Percentiles rank a stretch among this genome's conserved stretches.
Evolutionary conservation across 2,888 invertebrate species (phyloP).

Genomic region (Rhyacophila evoluta): DNA sequence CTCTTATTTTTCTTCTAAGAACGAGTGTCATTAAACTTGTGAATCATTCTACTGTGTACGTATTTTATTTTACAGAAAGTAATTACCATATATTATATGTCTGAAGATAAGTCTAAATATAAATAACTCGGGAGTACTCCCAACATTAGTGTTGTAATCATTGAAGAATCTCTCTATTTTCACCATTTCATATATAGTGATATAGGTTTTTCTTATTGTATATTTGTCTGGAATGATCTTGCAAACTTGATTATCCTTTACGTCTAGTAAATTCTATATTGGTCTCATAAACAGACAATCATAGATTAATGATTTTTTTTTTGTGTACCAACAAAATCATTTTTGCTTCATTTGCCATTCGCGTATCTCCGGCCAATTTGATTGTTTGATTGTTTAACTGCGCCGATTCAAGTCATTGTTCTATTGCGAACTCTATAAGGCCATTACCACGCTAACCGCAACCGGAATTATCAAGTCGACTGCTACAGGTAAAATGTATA

Average conservation of each 20-base stretch:
- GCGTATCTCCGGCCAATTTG: slow-evolving; percentile 2
- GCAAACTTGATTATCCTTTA: neutral
- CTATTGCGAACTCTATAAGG: slow-evolving; percentile 22
- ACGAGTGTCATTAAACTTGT: too few species aligned
- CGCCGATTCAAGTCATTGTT: slow-evolving; percentile 19
- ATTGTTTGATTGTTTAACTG: slow-evolving; percentile 20
- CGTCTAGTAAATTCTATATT: neutral
- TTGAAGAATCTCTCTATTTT: too few species aligned
- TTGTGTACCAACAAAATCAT: neutral
- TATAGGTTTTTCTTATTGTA: too few species aligned
- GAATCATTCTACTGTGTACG: too few species aligned
- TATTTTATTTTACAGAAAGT: too few species aligned
- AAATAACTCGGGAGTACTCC: too few species aligned
- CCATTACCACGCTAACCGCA: slow-evolving; percentile 22
- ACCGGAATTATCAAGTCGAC: neutral
- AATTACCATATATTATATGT: too few species aligned
- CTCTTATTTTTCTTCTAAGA: too few species aligned
- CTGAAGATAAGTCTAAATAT: too few species aligned
- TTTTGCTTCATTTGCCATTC: neutral
- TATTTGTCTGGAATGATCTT: too few species aligned
- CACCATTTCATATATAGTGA: too few species aligned
- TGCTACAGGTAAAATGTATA: neutral
- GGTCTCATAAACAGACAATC: neutral
- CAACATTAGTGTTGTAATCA: too few species aligned
- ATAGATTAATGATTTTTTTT: neutral